These are phyloP conservation scores for Panopea generosa DNA, from an alignment of 2,888 invertebrate genomes.

Conservation along the genomic window DNA sequence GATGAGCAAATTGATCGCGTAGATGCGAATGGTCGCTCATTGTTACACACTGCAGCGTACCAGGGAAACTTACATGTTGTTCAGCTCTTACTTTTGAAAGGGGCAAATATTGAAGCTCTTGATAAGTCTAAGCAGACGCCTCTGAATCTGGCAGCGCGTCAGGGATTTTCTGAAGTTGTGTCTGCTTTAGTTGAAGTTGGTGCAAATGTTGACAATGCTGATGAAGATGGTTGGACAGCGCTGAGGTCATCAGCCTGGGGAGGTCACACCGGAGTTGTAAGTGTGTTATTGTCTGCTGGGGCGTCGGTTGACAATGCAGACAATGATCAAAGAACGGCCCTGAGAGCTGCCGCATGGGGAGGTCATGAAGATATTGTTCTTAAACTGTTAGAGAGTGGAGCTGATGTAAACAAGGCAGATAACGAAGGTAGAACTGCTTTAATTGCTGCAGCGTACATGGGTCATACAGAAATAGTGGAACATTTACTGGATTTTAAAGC, in stretches of 20 bases:
- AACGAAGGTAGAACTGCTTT: constrained; percentile 86
- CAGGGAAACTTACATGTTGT: constrained; percentile 97
- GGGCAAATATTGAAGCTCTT: constrained; percentile 88
- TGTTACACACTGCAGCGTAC: constrained; percentile 91
- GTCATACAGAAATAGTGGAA: constrained; percentile 83
- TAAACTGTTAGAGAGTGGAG: constrained; percentile 88
- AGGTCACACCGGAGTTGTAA: constrained; percentile 89
- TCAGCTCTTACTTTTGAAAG: constrained; percentile 91
- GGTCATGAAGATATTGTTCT: constrained; percentile 86
- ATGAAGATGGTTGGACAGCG: constrained; percentile 86
- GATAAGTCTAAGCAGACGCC: constrained; percentile 94
- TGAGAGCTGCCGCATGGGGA: constrained; percentile 92
- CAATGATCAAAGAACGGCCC: constrained; percentile 90
- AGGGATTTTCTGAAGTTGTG: constrained; percentile 85
- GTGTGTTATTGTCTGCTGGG: constrained; percentile 89
- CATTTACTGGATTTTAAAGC: constrained; percentile 87
- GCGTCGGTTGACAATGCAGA: constrained; percentile 86
- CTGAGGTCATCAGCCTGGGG: constrained; percentile 96
- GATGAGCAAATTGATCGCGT: constrained; percentile 85
- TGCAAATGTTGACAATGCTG: constrained; percentile 85
- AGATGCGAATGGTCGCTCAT: constrained; percentile 89
- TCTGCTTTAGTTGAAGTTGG: constrained; percentile 82
- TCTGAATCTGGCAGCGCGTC: constrained; percentile 89
- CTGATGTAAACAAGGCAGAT: constrained; percentile 86
- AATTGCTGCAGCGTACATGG: constrained; percentile 92